Evolutionary conservation across 2,113 vertebrate species (phyloP).

Genomic region (Vireo altiloquus): DNA sequence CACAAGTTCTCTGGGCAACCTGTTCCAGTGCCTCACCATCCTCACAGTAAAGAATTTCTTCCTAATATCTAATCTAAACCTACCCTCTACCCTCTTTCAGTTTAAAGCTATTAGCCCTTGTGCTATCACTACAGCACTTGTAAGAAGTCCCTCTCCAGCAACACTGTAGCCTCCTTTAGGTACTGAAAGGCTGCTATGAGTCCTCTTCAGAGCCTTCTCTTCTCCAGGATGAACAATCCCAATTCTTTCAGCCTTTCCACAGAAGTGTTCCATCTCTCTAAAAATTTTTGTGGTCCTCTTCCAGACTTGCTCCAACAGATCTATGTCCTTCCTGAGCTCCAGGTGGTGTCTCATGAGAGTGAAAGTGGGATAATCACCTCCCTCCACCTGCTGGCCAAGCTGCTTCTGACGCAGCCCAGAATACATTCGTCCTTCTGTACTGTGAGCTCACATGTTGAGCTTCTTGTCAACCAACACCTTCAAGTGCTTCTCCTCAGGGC

Average conservation of each 20-base stretch:
- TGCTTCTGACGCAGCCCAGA: neutral
- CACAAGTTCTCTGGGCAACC: neutral
- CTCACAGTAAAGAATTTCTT: neutral
- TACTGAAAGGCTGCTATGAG: neutral
- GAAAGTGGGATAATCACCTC: neutral
- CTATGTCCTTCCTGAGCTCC: neutral
- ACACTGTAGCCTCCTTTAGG: neutral
- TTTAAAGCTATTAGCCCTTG: neutral
- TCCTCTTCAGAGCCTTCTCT: neutral
- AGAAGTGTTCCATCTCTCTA: neutral
- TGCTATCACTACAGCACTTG: neutral
- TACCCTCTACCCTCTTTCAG: neutral
- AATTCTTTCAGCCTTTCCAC: neutral
- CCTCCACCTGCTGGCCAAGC: neutral
- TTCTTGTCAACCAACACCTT: neutral
- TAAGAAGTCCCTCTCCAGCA: neutral
- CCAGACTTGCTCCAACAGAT: neutral
- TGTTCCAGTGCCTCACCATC: neutral
- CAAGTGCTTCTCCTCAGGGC: neutral
- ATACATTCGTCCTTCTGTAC: neutral
- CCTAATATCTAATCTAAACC: neutral
- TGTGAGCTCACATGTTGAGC: neutral
- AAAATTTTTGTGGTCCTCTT: neutral
- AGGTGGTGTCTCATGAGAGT: neutral
- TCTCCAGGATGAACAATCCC: neutral